Conservation (phyloP, 2,113 vertebrate genomes). For the Acanthisitta chloris region DNA sequence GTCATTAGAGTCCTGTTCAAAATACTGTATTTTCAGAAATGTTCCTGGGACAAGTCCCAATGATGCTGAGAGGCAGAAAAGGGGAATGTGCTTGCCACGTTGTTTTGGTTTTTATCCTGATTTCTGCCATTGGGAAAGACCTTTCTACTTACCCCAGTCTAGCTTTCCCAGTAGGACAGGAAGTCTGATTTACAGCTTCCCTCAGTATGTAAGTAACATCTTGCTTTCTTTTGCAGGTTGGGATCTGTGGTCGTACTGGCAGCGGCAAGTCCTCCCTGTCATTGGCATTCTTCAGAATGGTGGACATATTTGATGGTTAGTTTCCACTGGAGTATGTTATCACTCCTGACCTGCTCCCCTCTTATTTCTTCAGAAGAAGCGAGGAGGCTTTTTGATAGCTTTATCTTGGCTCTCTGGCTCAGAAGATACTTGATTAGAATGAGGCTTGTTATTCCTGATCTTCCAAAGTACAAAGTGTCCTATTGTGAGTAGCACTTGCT, state of each 20-base stretch:
- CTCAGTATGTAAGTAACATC: not conserved
- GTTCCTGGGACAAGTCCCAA: not conserved
- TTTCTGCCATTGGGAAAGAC: not conserved
- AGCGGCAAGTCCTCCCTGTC: conserved; percentile 97
- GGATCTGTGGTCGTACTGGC: conserved; percentile 95
- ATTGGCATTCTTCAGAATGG: conserved; percentile 98
- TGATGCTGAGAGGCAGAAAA: not conserved
- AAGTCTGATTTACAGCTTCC: not conserved
- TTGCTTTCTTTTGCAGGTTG: conserved; percentile 79
- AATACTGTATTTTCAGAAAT: not conserved
- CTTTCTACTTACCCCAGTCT: not conserved
- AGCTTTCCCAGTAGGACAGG: not conserved
- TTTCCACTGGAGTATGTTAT: not conserved
- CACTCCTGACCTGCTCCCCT: not conserved
- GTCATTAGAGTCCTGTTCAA: not conserved
- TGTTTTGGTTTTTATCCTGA: not conserved
- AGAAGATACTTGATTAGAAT: not conserved
- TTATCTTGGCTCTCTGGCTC: not conserved
- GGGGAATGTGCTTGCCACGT: not conserved
- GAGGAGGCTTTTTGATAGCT: not conserved
- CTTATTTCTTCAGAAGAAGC: not conserved
- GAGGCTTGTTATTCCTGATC: not conserved
- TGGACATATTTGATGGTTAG: conserved; percentile 97
- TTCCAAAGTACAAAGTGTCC: not conserved
- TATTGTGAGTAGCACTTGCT: not conserved